Evolutionary conservation across 2,113 vertebrate genomes (phyloP).

Genomic region (Nothocercus nigrocapillus): DNA sequence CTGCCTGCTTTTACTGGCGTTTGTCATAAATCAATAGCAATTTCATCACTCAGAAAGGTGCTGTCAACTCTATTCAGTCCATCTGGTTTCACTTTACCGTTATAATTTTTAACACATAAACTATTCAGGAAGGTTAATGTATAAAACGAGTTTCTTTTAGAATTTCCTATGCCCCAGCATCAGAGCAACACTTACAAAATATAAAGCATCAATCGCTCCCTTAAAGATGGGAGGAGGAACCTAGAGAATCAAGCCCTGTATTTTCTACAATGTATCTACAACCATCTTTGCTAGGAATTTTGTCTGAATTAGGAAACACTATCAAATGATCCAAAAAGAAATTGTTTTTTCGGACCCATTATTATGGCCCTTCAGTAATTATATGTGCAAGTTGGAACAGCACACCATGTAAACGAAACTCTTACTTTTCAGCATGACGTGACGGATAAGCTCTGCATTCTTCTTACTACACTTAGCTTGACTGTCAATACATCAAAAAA

Average conservation of each 20-base stretch:
- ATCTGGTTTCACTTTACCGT: constrained; percentile 74
- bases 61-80: constrained; percentile 77
- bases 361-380: constrained; percentile 18
- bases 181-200: constrained; percentile 10
- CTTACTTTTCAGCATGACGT: not conserved
- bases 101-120: constrained; percentile 64
- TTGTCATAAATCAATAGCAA: constrained; percentile 94
- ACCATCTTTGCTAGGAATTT: not conserved
- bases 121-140: constrained; percentile 70
- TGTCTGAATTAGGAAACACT: constrained; percentile 24
- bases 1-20: constrained; percentile 82
- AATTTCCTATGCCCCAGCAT: not conserved
- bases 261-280: not conserved
- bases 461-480: not conserved
- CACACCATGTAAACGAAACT: constrained; percentile 28
- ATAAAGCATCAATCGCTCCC: constrained; percentile 8
- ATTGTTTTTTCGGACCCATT: not conserved
- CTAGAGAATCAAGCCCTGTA: not conserved
- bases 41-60: constrained; percentile 85
- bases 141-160: constrained; percentile 45
- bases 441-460: not conserved
- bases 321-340: constrained; percentile 2
- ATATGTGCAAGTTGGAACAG: not conserved
- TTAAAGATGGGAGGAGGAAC: constrained; percentile 1
- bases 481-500: not conserved